These are phyloP conservation scores for Lepetodrilus schrolli DNA, from an alignment of 2,888 invertebrate genomes.

Conservation along the genomic window DNA sequence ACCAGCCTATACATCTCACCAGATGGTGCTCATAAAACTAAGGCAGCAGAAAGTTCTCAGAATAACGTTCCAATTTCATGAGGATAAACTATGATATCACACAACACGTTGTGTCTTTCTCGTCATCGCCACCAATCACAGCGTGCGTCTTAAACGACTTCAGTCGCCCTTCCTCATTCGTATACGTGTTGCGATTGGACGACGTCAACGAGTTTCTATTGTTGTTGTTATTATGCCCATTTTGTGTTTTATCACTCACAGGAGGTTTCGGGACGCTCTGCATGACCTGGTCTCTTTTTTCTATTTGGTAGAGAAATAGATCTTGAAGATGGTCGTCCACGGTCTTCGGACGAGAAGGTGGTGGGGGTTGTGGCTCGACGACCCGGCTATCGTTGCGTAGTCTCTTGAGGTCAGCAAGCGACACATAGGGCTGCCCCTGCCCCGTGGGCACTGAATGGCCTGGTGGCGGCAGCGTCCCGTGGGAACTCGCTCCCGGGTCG, in stretches of 20 bases:
- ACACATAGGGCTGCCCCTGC: neutral
- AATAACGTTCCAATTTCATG: too few species aligned
- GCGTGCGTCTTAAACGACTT: constrained; percentile 34
- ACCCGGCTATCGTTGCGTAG: constrained; percentile 34
- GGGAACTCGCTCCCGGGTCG: neutral
- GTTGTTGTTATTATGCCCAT: constrained; percentile 52
- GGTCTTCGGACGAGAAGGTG: constrained; percentile 33
- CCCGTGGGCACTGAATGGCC: neutral
- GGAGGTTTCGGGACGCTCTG: constrained; percentile 32
- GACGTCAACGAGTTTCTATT: constrained; percentile 40
- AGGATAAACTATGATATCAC: constrained; percentile 50
- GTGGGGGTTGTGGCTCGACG: neutral
- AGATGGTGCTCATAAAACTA: too few species aligned
- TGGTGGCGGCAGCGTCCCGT: neutral
- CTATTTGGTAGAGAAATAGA: constrained; percentile 60
- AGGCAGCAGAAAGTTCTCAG: too few species aligned
- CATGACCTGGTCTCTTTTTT: constrained; percentile 31
- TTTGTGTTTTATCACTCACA: constrained; percentile 52
- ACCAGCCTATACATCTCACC: too few species aligned
- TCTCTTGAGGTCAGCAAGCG: neutral
- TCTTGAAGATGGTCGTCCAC: constrained; percentile 61
- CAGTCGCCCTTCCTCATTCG: neutral
- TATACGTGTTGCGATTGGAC: constrained; percentile 25
- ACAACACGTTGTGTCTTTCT: constrained; percentile 65
- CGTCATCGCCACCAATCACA: constrained; percentile 62